Percentiles rank a stretch among this genome's conserved stretches.
Conservation (phyloP, 2,888 invertebrate genomes). For the Rhingia rostrata region DNA sequence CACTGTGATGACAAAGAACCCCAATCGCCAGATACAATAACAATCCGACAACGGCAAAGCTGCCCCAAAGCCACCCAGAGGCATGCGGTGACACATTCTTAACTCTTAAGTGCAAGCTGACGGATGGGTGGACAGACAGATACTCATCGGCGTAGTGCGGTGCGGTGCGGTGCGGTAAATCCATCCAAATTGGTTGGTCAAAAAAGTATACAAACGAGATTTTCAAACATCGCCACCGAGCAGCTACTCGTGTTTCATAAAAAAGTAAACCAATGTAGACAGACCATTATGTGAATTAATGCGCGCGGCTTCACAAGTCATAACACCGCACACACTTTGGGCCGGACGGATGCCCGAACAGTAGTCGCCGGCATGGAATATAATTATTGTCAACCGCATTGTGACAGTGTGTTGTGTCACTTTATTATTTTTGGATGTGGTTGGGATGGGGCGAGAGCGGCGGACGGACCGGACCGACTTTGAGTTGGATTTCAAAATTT, state of each 20-base stretch:
- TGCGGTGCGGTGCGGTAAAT: constrained; percentile 1
- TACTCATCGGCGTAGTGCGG: not conserved
- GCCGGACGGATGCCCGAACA: constrained; percentile 14
- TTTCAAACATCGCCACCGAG: constrained; percentile 31
- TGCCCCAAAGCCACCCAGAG: constrained; percentile 52
- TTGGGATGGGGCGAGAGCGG: not conserved
- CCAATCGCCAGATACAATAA: constrained; percentile 63
- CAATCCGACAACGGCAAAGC: constrained; percentile 44
- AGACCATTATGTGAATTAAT: constrained; percentile 56
- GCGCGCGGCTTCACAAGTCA: constrained; percentile 18
- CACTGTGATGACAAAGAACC: constrained; percentile 22
- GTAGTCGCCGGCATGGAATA: constrained; percentile 47
- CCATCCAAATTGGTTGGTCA: constrained; percentile 32
- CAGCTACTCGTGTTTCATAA: constrained; percentile 63
- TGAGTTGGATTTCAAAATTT: constrained; percentile 71
- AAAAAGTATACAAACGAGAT: constrained; percentile 47
- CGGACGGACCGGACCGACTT: too few species aligned
- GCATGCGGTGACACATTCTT: constrained; percentile 44
- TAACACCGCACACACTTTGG: constrained; percentile 1
- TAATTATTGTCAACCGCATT: constrained; percentile 68
- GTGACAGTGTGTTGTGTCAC: constrained; percentile 71
- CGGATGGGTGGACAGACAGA: not conserved
- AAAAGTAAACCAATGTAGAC: constrained; percentile 41
- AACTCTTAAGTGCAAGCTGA: constrained; percentile 9
- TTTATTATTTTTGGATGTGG: not conserved